Percentiles rank a stretch among this genome's conserved stretches.
Conservation (phyloP, 2,797 vertebrate species). For the Rhinoraja longicauda region DNA sequence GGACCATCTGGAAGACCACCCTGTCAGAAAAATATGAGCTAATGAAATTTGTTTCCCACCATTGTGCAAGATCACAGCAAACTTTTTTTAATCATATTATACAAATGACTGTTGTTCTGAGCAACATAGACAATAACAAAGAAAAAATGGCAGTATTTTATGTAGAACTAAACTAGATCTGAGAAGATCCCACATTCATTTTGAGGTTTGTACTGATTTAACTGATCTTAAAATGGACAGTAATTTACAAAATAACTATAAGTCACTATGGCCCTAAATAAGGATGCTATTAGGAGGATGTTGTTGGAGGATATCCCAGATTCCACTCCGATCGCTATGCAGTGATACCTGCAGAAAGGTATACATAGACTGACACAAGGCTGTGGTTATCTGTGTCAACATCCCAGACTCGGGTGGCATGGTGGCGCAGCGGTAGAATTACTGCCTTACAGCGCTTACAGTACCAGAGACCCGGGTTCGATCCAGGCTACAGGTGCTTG, state of each 20-base stretch:
- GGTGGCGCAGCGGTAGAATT: too few relatives aligned
- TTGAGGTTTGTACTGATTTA: neutral
- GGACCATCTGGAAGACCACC: slow-evolving; percentile 73
- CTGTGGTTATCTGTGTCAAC: neutral
- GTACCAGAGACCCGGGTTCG: too few relatives aligned
- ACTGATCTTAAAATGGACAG: neutral
- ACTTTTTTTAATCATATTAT: neutral
- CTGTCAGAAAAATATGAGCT: slow-evolving; percentile 51
- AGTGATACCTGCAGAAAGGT: neutral
- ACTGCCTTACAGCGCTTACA: too few relatives aligned
- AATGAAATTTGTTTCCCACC: neutral
- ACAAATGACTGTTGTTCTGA: neutral
- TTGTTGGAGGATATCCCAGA: neutral
- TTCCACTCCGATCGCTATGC: neutral
- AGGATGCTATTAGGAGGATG: neutral
- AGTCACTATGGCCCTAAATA: neutral
- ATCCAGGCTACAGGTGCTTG: too few relatives aligned
- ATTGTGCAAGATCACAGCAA: neutral
- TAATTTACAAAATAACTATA: neutral
- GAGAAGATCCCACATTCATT: neutral
- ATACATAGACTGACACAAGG: neutral
- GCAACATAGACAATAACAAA: neutral
- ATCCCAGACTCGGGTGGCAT: neutral
- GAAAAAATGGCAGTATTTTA: too few relatives aligned
- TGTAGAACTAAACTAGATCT: neutral